A percentile compares a stretch with the other conserved stretches of the same genome.
These are phyloP conservation scores for Characodon lateralis DNA, from an alignment of 2,797 vertebrate species.

Conservation along the genomic window DNA sequence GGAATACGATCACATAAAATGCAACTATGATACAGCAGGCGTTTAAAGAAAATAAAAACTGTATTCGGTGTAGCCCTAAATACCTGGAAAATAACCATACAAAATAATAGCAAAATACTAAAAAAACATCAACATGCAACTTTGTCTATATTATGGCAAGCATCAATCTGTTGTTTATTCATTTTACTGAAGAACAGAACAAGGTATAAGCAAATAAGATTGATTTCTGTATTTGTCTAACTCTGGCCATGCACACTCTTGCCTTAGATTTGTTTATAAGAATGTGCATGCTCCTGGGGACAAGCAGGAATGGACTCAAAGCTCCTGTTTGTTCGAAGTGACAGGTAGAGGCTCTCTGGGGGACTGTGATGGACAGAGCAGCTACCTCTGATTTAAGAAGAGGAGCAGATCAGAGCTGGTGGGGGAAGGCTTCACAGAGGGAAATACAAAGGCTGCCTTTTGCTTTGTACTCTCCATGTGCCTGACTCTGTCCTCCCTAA, in stretches of 20 bases:
- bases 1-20: background rate
- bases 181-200: conserved; percentile 25
- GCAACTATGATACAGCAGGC: background rate
- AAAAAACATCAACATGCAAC: background rate
- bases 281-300: conserved; percentile 45
- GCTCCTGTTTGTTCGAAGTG: conserved; percentile 63
- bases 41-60: background rate
- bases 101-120: background rate
- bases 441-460: conserved; percentile 72
- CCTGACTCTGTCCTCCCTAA: conserved; percentile 67
- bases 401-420: conserved; percentile 63
- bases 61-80: background rate
- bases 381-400: conserved; percentile 67
- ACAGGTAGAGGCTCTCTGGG: conserved; percentile 73
- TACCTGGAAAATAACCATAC: conserved; percentile 4
- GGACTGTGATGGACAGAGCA: conserved; percentile 72
- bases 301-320: conserved; percentile 51
- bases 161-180: conserved; percentile 5
- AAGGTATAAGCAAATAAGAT: conserved; percentile 11
- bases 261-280: conserved; percentile 60
- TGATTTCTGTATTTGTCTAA: conserved; percentile 2
- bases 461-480: conserved; percentile 70
- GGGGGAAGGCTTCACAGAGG: conserved; percentile 45
- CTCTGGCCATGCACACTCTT: background rate
- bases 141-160: background rate